Conservation (phyloP, 2,113 vertebrate species). For the Lagopus leucura region DNA sequence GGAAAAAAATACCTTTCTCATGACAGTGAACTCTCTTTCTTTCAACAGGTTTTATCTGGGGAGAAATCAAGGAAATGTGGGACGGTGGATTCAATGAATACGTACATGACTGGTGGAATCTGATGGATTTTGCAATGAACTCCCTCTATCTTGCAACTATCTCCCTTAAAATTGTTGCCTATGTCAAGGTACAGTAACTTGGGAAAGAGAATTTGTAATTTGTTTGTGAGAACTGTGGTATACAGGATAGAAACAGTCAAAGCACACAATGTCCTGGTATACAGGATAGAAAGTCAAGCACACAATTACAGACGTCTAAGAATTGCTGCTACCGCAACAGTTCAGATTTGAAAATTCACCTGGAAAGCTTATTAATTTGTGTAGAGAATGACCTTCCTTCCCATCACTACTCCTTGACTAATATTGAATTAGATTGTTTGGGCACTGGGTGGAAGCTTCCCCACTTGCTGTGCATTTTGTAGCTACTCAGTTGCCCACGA, state of each 20-base stretch:
- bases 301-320: neutral
- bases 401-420: neutral
- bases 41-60: constrained; percentile 93
- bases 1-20: neutral
- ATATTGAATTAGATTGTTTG: neutral
- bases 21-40: constrained; percentile 27
- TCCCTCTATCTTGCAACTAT: constrained; percentile 96
- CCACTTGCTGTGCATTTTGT: neutral
- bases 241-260: neutral
- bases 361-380: neutral
- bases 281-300: neutral
- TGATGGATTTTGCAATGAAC: constrained; percentile 99
- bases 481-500: neutral
- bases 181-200: constrained; percentile 87
- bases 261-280: no score
- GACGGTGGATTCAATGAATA: constrained; percentile 96
- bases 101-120: constrained; percentile 97
- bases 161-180: constrained; percentile 96
- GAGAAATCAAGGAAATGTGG: constrained; percentile 99
- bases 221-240: neutral
- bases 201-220: neutral
- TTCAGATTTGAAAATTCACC: neutral
- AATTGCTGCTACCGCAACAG: neutral
- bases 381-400: neutral
- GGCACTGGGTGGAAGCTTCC: neutral